Evolutionary conservation across 2,797 vertebrate genomes (phyloP).

Genomic region (Heliangelus exortis): DNA sequence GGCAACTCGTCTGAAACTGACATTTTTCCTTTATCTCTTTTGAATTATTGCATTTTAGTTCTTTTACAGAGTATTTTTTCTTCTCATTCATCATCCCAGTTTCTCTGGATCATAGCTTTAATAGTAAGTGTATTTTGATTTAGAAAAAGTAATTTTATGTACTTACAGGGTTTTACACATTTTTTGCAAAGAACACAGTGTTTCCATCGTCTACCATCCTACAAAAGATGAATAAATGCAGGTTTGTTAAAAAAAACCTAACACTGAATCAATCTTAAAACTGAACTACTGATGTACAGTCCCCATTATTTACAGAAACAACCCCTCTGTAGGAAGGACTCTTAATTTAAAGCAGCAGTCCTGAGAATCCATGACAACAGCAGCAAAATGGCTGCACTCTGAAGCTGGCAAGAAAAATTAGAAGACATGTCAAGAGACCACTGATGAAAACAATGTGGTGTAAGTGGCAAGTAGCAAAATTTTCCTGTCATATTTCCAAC

Average conservation of each 20-base stretch:
- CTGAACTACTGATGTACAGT: fast-evolving
- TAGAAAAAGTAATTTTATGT: neutral
- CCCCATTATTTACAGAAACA: neutral
- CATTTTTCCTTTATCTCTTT: neutral
- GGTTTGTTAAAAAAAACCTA: neutral
- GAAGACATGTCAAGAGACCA: neutral
- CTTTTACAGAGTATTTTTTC: neutral
- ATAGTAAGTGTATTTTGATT: neutral
- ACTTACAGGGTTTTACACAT: conserved; percentile 95
- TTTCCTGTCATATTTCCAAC: neutral
- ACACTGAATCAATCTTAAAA: neutral
- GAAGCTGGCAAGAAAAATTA: neutral
- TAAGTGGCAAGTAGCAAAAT: neutral
- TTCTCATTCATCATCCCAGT: neutral
- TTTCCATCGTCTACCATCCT: conserved; percentile 92
- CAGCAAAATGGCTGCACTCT: neutral
- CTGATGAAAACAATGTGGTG: neutral
- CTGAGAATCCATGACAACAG: neutral
- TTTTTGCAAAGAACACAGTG: conserved; percentile 89
- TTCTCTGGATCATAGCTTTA: neutral
- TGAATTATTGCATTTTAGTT: neutral
- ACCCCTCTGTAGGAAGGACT: neutral
- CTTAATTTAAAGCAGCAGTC: neutral
- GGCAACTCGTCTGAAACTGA: neutral
- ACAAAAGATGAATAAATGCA: conserved; percentile 17